Base-by-base conservation (phyloP, 2,113 vertebrate genomes). In the Cynopterus brachyotis region DNA sequence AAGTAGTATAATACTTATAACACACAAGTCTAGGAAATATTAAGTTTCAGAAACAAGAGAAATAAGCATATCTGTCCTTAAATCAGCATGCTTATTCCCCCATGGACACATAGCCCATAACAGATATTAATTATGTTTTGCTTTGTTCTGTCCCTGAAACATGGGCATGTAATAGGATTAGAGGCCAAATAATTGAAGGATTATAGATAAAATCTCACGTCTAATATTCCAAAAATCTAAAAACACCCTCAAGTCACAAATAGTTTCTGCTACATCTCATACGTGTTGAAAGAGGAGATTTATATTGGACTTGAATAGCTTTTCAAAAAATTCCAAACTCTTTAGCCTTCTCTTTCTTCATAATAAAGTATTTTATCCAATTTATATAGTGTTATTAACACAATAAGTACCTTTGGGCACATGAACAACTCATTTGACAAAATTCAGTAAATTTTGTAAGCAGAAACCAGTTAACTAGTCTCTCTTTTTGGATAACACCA, bases 381-480 rank as follows among this genome's bases (percentile, higher is more conserved):
- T 59, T 79, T 79, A 37, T 30, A 13, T 5, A 50, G 37, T 50
- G 19, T 57, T 50, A 7, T 84, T 70, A 94, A 67, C 64, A 59
- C 4, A 50, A n/a, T 45, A 16, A 28, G 9, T 93, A 20, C 2
- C 53, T 50, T 45, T 75, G 53, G 28, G 30, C 32, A 66, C 2
- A 64, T 10, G 42, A 40, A 84, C 37, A 32, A 76, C 40, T 86
- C 59, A 53, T 17, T 47, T 45, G 78, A 69, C 22, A 89, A 30
- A 79, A 91, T 45, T 81, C 72, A 60, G n/a, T 40, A 4, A 64
- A 24, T 93, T 91, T 70, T 96, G 3, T 35, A 90, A 94, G 30
- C 35, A 79, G 75, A 89, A 81, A 75, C 32, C 50, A 84, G 67
- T 80, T 85, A 78, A 60, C 19, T 2, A 19, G 10, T 37, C 57